Evolutionary conservation across 2,888 invertebrate genomes (phyloP).

Genomic region (Lepidocyrtinus sp.): DNA sequence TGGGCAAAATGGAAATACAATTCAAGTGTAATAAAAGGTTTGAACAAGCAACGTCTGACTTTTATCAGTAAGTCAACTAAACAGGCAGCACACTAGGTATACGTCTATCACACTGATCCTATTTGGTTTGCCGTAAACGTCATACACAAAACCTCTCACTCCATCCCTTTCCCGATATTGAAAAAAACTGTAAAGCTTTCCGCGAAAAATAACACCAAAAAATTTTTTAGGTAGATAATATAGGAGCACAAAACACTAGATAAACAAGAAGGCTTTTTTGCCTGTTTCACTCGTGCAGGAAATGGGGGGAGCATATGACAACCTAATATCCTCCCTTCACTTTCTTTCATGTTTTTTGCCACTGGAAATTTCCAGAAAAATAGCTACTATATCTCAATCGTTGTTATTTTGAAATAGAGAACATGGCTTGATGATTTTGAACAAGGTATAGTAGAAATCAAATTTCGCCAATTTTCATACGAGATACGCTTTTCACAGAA

Average conservation of each 20-base stretch:
- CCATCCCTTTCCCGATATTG: not conserved
- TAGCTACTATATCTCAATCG: slow-evolving; percentile 14
- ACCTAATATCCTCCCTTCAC: slow-evolving; percentile 16
- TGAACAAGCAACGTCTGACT: not conserved
- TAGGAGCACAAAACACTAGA: too few species aligned
- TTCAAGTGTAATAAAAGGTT: too few species aligned
- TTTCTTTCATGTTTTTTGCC: slow-evolving; percentile 8
- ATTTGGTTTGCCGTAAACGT: not conserved
- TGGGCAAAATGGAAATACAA: too few species aligned
- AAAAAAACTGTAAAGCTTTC: too few species aligned
- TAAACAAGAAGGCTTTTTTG: not conserved
- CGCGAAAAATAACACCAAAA: too few species aligned
- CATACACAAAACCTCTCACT: slow-evolving; percentile 7
- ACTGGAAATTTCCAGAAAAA: not conserved
- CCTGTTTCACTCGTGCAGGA: not conserved
- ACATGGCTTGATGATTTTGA: slow-evolving; percentile 15
- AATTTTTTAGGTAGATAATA: too few species aligned
- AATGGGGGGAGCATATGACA: slow-evolving; percentile 13
- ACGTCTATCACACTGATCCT: too few species aligned
- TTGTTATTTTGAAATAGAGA: not conserved
- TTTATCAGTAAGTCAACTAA: too few species aligned
- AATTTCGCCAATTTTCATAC: not conserved
- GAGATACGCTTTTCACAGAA: not conserved
- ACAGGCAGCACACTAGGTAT: too few species aligned
- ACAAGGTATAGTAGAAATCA: slow-evolving; percentile 6